phyloP scores from a whole-genome alignment of 2,797 vertebrate genomes.

The Rhinatrema bivittatum region DNA sequence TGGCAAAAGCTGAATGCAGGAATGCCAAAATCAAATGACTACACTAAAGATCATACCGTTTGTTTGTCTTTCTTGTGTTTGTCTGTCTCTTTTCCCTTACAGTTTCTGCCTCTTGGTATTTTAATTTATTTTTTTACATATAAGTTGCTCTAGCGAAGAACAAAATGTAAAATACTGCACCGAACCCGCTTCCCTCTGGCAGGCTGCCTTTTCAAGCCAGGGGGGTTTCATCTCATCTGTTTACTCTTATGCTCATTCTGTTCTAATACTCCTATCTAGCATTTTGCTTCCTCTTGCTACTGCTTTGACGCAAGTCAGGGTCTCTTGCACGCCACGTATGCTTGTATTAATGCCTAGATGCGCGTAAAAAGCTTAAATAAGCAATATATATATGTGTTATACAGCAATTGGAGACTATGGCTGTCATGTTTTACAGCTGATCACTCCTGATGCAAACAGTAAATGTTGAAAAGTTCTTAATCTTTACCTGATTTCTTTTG shows the following conservation, averaged over 20 bases:
- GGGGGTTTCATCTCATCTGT: slow-evolving; percentile 62
- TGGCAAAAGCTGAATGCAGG: slow-evolving; percentile 15
- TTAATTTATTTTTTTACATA: slow-evolving; percentile 10
- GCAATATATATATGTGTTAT: too few species aligned
- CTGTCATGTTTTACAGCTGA: too few species aligned
- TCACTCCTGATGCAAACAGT: too few species aligned
- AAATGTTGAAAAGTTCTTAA: too few species aligned
- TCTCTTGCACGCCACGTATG: slow-evolving; percentile 17
- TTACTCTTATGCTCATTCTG: slow-evolving; percentile 64
- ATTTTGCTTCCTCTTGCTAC: slow-evolving; percentile 60
- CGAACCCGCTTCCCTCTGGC: slow-evolving; percentile 10
- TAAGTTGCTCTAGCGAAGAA: slow-evolving; percentile 17
- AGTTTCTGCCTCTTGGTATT: slow-evolving; percentile 12
- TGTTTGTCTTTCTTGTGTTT: too few species aligned
- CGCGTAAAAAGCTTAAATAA: too few species aligned
- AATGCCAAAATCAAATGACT: slow-evolving; percentile 10
- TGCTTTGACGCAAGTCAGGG: slow-evolving; percentile 62
- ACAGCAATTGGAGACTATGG: too few species aligned
- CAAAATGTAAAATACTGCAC: slow-evolving; percentile 6
- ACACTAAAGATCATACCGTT: not conserved
- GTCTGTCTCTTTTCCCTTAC: not conserved
- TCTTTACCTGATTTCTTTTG: too few species aligned
- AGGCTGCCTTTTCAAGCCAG: slow-evolving; percentile 22
- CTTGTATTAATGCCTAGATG: too few species aligned
- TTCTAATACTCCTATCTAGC: slow-evolving; percentile 55